phyloP scores from a whole-genome alignment of 2,888 invertebrate genomes.

The Leptogaster cylindrica region DNA sequence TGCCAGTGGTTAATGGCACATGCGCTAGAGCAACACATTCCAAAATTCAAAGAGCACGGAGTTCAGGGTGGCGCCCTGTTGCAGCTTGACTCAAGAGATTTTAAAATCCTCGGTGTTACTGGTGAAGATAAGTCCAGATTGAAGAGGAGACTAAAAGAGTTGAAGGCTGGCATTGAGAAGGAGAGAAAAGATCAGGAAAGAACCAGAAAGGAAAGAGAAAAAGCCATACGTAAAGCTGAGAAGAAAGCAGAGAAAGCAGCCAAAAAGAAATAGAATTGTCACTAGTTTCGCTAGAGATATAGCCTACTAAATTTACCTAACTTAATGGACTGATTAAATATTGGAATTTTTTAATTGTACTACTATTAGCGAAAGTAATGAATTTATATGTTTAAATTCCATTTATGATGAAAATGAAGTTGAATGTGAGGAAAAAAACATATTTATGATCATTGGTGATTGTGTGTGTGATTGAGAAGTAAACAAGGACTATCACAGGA shows the following conservation, averaged over 20 bases:
- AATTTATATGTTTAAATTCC: slow-evolving; percentile 28
- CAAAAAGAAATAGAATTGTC: slow-evolving; percentile 66
- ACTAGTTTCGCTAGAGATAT: slow-evolving; percentile 11
- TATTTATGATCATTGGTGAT: slow-evolving; percentile 7
- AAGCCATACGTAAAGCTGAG: slow-evolving; percentile 84
- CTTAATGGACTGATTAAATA: slow-evolving; percentile 35
- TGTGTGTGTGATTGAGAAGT: background rate
- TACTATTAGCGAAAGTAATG: slow-evolving; percentile 26
- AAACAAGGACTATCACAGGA: background rate
- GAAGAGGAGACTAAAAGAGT: slow-evolving; percentile 85
- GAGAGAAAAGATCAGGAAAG: slow-evolving; percentile 81
- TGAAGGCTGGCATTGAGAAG: slow-evolving; percentile 75
- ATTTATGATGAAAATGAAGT: background rate
- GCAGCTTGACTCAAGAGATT: slow-evolving; percentile 86
- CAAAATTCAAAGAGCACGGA: slow-evolving; percentile 85
- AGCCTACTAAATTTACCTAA: slow-evolving; percentile 35
- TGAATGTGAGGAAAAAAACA: background rate
- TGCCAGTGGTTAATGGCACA: slow-evolving; percentile 88
- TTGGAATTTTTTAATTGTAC: slow-evolving; percentile 28
- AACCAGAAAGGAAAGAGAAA: slow-evolving; percentile 81
- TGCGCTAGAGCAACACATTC: slow-evolving; percentile 85
- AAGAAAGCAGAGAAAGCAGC: slow-evolving; percentile 74
- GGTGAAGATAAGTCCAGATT: slow-evolving; percentile 82
- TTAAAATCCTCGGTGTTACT: slow-evolving; percentile 83
- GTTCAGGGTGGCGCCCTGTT: slow-evolving; percentile 86